A percentile compares a stretch with the other conserved stretches of the same genome.
These are phyloP conservation scores for Agraylea sexmaculata DNA, from an alignment of 1,140 invertebrate species.

Conservation along the genomic window DNA sequence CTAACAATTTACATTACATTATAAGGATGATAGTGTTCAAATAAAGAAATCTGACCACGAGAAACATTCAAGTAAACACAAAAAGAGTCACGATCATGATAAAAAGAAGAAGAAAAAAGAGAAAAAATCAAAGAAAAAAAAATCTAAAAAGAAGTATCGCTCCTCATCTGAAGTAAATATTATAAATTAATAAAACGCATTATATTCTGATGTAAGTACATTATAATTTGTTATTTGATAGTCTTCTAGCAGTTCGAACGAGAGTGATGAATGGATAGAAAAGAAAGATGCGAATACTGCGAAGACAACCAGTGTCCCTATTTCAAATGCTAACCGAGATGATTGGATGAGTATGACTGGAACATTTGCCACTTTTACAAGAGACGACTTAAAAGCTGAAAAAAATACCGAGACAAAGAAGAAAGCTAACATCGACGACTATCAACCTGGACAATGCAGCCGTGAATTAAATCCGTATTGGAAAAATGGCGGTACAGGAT, in stretches of 20 bases:
- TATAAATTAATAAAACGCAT: not conserved
- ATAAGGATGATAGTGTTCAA: no score
- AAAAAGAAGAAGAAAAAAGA: slow-evolving; percentile 17
- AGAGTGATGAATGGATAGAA: slow-evolving; percentile 44
- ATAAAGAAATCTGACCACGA: no score
- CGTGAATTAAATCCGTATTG: slow-evolving; percentile 87
- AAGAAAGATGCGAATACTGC: slow-evolving; percentile 24
- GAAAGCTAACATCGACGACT: slow-evolving; percentile 43
- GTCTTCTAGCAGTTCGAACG: slow-evolving; percentile 16
- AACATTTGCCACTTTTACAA: slow-evolving; percentile 35
- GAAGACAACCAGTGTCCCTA: slow-evolving; percentile 8
- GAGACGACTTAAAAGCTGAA: slow-evolving; percentile 32
- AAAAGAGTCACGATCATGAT: no score
- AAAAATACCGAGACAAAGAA: slow-evolving; percentile 32
- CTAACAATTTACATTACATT: no score
- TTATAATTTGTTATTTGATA: slow-evolving; percentile 8
- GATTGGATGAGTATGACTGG: slow-evolving; percentile 46
- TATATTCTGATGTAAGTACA: not conserved
- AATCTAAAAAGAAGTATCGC: slow-evolving; percentile 13
- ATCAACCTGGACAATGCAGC: slow-evolving; percentile 58
- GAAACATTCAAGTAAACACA: no score
- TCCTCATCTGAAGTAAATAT: slow-evolving; percentile 14
- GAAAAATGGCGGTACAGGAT: slow-evolving; percentile 75
- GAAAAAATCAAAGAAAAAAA: slow-evolving; percentile 18
- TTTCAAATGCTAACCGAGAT: slow-evolving; percentile 28